Evolutionary conservation across 2,797 vertebrate genomes (phyloP).

Genomic region (Gallinago nigripennis): DNA sequence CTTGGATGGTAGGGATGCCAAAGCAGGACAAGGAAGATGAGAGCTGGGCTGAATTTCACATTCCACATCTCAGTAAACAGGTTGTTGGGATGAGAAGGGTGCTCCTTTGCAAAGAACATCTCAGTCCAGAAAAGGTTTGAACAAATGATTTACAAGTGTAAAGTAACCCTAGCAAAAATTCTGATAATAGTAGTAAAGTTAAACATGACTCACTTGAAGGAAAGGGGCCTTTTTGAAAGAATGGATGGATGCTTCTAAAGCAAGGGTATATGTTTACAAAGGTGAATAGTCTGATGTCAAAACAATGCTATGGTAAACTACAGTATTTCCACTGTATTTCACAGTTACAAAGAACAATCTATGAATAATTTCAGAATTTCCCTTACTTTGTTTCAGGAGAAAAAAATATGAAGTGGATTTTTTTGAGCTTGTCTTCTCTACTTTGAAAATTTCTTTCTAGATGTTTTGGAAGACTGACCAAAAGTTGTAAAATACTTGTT

Average conservation of each 20-base stretch:
- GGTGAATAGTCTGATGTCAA: not conserved
- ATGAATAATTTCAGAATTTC: not conserved
- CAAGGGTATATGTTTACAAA: not conserved
- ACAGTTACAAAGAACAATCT: accelerated
- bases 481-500: not conserved
- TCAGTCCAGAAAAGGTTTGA: not conserved
- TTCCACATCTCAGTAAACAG: not conserved
- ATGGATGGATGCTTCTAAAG: not conserved
- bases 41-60: not conserved
- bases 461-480: not conserved
- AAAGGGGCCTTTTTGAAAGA: not conserved
- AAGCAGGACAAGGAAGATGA: not conserved
- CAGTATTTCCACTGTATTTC: not conserved
- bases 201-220: not conserved
- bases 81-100: not conserved
- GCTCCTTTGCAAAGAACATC: not conserved
- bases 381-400: not conserved
- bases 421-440: not conserved
- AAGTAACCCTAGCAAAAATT: not conserved
- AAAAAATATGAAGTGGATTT: not conserved
- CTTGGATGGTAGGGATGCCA: not conserved
- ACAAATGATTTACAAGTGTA: not conserved
- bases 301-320: not conserved
- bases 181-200: not conserved
- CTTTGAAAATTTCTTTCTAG: not conserved